A percentile compares a stretch with the other conserved stretches of the same genome.
Conservation (phyloP, 2,888 invertebrate genomes). For the Eubasilissa splendida region DNA sequence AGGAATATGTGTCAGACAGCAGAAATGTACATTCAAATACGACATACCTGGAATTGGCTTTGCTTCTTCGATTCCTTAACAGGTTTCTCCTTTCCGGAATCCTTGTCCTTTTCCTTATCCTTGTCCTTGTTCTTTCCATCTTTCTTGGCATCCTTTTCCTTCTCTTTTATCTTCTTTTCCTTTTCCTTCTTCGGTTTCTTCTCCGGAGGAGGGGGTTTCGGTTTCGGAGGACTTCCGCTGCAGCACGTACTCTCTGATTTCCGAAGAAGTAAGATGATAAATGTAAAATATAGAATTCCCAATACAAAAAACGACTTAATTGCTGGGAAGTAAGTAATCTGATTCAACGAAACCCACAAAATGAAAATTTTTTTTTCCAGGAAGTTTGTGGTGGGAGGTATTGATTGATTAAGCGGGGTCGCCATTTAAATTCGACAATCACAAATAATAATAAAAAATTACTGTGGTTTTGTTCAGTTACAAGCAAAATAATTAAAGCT, state of each 20-base stretch:
- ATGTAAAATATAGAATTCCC: too few relatives aligned
- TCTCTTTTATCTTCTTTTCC: constrained; percentile 68
- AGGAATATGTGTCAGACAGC: constrained; percentile 14
- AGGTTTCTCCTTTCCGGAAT: constrained; percentile 74
- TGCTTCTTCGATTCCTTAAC: constrained; percentile 77
- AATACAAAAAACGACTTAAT: too few relatives aligned
- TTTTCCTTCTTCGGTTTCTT: constrained; percentile 81
- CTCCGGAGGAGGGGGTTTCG: constrained; percentile 77
- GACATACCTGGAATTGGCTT: constrained; percentile 77
- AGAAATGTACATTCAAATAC: not conserved
- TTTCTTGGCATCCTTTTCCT: constrained; percentile 71
- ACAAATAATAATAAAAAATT: too few relatives aligned
- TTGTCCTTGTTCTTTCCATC: constrained; percentile 73
- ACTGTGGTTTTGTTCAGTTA: too few relatives aligned
- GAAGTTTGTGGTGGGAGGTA: too few relatives aligned
- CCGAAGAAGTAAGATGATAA: not conserved
- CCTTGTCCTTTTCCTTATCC: constrained; percentile 72
- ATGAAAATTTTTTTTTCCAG: too few relatives aligned
- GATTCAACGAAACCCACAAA: too few relatives aligned
- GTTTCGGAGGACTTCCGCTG: constrained; percentile 79
- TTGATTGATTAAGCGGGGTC: too few relatives aligned
- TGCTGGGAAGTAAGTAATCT: too few relatives aligned
- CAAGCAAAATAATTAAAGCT: too few relatives aligned
- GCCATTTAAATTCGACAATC: too few relatives aligned
- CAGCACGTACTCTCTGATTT: constrained; percentile 86